These are phyloP conservation scores for Myotis brandtii DNA, from an alignment of 2,113 vertebrate species.

Conservation along the genomic window DNA sequence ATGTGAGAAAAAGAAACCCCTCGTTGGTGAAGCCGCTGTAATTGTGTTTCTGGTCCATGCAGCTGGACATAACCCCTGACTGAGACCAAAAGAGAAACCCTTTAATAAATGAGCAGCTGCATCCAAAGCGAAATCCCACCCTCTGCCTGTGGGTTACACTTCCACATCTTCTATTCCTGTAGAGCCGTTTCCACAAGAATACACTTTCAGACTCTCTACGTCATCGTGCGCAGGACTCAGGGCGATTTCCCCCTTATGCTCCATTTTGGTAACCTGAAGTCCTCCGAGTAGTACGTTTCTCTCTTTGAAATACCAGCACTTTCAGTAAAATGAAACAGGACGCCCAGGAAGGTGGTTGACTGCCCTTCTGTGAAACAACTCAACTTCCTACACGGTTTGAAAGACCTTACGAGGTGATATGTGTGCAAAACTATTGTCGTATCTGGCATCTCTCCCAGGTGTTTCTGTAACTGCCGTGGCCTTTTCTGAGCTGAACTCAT, in stretches of 20 bases:
- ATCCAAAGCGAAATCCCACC: background rate
- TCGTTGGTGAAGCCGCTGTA: background rate
- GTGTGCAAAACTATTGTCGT: slow-evolving; percentile 62
- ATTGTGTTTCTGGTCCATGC: background rate
- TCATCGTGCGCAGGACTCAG: slow-evolving; percentile 7
- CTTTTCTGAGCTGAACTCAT: slow-evolving; percentile 43
- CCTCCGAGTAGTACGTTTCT: slow-evolving; percentile 9
- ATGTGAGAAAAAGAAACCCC: background rate
- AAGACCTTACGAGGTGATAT: slow-evolving; percentile 60
- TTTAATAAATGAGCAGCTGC: background rate
- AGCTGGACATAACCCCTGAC: background rate
- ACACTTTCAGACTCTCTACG: slow-evolving; percentile 32
- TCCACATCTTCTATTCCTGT: slow-evolving; percentile 22
- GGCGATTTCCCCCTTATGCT: background rate
- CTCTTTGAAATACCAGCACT: slow-evolving; percentile 58
- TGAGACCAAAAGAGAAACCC: background rate
- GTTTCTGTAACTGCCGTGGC: slow-evolving; percentile 53
- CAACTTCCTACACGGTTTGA: slow-evolving; percentile 49
- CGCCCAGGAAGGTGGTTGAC: slow-evolving; percentile 55
- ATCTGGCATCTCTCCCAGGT: slow-evolving; percentile 46
- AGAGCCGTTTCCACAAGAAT: background rate
- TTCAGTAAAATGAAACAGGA: slow-evolving; percentile 64
- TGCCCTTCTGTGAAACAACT: slow-evolving; percentile 66
- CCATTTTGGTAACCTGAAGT: slow-evolving; percentile 59
- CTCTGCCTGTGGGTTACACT: background rate